These are phyloP conservation scores for Chrysolina haemoptera DNA, from an alignment of 2,888 invertebrate species.

Conservation along the genomic window DNA sequence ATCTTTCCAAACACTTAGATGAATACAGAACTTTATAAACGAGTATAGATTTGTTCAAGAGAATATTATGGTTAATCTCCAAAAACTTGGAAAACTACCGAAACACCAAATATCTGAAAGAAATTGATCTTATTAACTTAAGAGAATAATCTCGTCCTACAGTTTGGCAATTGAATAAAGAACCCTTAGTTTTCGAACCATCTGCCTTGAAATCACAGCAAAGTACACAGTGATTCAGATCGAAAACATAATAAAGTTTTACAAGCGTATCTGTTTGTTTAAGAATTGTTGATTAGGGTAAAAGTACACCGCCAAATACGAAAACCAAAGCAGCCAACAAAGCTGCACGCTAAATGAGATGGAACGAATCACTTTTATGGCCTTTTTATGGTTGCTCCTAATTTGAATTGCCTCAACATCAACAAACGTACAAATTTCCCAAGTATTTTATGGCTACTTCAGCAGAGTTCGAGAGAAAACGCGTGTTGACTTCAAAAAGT, in stretches of 20 bases:
- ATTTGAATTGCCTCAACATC: slow-evolving; percentile 42
- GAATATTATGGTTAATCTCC: no score
- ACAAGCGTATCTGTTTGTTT: slow-evolving; percentile 6
- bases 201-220: no score
- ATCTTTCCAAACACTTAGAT: no score
- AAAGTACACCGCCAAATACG: slow-evolving; percentile 3
- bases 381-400: slow-evolving; percentile 43
- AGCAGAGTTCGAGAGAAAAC: slow-evolving; percentile 13
- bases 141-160: no score
- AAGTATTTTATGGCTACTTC: slow-evolving; percentile 34
- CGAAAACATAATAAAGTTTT: not conserved
- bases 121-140: no score
- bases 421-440: slow-evolving; percentile 41
- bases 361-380: slow-evolving; percentile 47
- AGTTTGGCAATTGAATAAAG: no score
- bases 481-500: slow-evolving; percentile 22
- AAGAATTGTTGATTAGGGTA: not conserved
- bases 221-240: not conserved
- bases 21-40: no score
- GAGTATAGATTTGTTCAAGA: no score
- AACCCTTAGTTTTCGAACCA: no score
- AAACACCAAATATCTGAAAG: no score
- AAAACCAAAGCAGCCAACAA: slow-evolving; percentile 30
- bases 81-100: no score
- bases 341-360: slow-evolving; percentile 32